Evolutionary conservation across 1,140 invertebrate species (phyloP).

Genomic region (Leptonema lineaticorne): DNA sequence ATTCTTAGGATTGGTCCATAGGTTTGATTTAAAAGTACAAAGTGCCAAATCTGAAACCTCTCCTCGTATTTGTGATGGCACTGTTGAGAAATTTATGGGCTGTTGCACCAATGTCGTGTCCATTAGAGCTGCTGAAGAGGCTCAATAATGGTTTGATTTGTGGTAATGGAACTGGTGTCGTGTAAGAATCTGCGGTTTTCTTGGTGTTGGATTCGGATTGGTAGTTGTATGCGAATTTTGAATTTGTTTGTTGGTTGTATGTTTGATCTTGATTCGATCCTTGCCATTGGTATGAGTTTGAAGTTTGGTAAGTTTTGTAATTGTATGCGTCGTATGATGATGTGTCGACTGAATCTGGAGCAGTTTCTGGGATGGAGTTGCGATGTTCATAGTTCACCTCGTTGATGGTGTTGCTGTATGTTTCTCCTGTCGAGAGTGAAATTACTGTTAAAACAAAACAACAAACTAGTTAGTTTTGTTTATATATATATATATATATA

Average conservation of each 20-base stretch:
- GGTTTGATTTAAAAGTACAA: conserved; percentile 30
- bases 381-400: conserved; percentile 36
- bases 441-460: too few relatives aligned
- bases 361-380: conserved; percentile 37
- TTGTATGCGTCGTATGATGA: conserved; percentile 39
- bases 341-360: conserved; percentile 37
- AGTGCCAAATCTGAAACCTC: conserved; percentile 40
- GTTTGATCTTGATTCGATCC: neutral
- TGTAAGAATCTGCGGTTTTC: neutral
- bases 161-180: conserved; percentile 28
- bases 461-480: too few relatives aligned
- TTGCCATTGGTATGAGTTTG: conserved; percentile 19
- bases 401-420: conserved; percentile 36
- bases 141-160: conserved; percentile 37
- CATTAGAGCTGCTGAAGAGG: conserved; percentile 29
- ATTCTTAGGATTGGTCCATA: too few relatives aligned
- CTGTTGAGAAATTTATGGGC: conserved; percentile 38
- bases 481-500: too few relatives aligned
- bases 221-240: conserved; percentile 33
- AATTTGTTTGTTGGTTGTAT: conserved; percentile 7
- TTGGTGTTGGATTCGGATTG: neutral
- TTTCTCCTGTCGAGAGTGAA: conserved; percentile 28
- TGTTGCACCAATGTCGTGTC: conserved; percentile 23
- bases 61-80: conserved; percentile 31
- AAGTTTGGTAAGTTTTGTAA: conserved; percentile 32